phyloP scores from a whole-genome alignment of 2,888 invertebrate genomes.

The Leptarthrus brevirostris region DNA sequence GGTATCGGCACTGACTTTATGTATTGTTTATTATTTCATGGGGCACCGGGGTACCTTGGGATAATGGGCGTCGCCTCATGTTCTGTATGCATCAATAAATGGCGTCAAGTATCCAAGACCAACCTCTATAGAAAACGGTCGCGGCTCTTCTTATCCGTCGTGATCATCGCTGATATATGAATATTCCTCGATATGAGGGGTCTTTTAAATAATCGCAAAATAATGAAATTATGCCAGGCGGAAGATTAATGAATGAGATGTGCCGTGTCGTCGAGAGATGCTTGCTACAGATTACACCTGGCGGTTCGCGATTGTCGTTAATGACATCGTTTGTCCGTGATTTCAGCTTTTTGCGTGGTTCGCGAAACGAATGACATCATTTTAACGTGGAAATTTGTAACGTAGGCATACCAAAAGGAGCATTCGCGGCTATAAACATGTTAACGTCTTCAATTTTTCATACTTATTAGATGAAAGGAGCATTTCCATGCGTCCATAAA shows the following conservation, averaged over 20 bases:
- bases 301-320: slow-evolving; percentile 40
- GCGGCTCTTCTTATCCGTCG: slow-evolving; percentile 32
- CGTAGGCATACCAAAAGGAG: slow-evolving; percentile 33
- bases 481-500: slow-evolving; percentile 6
- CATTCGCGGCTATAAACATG: slow-evolving; percentile 10
- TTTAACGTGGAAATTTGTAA: slow-evolving; percentile 42
- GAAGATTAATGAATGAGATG: slow-evolving; percentile 48
- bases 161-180: slow-evolving; percentile 38
- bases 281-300: slow-evolving; percentile 49
- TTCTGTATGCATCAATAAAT: slow-evolving; percentile 45
- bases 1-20: slow-evolving; percentile 7
- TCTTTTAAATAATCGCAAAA: slow-evolving; percentile 44
- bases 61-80: slow-evolving; percentile 45
- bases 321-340: slow-evolving; percentile 46
- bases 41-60: slow-evolving; percentile 20
- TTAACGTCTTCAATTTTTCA: background rate
- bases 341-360: slow-evolving; percentile 45
- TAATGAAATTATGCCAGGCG: slow-evolving; percentile 50
- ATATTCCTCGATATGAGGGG: slow-evolving; percentile 27
- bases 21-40: slow-evolving; percentile 4
- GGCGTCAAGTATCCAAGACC: slow-evolving; percentile 47
- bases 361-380: slow-evolving; percentile 32
- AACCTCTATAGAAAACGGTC: slow-evolving; percentile 42
- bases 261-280: slow-evolving; percentile 26
- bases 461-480: slow-evolving; percentile 2